Evolutionary conservation across 2,113 vertebrate species (phyloP), one percentile per base, ranked within the genome.

Genomic region (Strigops habroptila): DNA sequence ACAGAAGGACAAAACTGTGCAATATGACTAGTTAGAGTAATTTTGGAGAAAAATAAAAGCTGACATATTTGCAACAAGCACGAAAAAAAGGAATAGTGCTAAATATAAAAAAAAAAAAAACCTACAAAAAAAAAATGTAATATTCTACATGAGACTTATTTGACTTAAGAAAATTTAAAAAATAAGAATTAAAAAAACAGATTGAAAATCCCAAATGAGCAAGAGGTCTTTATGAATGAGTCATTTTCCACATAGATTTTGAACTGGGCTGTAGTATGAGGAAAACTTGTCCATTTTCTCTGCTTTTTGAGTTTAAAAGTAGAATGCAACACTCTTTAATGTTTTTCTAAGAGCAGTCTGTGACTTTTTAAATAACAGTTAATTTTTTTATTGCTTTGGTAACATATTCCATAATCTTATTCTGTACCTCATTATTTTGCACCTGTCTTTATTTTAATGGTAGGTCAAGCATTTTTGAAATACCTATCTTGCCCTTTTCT

Each of bases 401-500:
- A 67, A 82, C 63, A 81, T 94, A 57, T 93, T 92, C 64, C 18
- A 60, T 49, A 52, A 73, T 64, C 17, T 91, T 73, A 68, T 68
- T 95, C 93, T 67, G 12, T 70, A 41, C 8, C 30, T 94, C 18
- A n/a, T 93, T 67, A 60, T 79, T 94, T 91, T 25, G 62, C 57
- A 12, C 5, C 67, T 92, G 22, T 68, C 70, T 92, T 25, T 78
- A 69, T 89, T 82, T 94, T 91, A 60, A 77, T 60, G 39, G 51
- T 78, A 83, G 41, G 74, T 86, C 80, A 93, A 48, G 63, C 82
- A 82, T 73, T 89, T 88, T 83, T 91, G 37, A 96, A 90, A 82
- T 75, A 71, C 46, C 37, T 84, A 4, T 59, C 37, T 64, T 91
- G 84, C 79, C 33, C 60, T 94, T 94, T 88, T 60, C 64, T 60